Percentiles rank a stretch among this genome's conserved stretches.
Conservation (phyloP, 2,797 vertebrate species). For the Lophura swinhoii region DNA sequence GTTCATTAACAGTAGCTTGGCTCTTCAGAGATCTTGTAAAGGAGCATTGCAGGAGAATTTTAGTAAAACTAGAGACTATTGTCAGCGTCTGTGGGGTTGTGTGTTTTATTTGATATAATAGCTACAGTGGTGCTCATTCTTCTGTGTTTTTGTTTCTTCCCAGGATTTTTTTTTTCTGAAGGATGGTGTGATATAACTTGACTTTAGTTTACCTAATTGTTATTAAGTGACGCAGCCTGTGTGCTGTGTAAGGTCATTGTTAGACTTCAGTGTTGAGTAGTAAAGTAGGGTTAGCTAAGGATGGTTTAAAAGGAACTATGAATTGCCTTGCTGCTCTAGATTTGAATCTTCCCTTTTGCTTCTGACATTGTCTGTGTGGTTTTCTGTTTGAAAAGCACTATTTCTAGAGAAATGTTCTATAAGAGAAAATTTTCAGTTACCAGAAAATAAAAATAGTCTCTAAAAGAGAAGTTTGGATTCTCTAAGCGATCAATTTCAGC, state of each 20-base stretch:
- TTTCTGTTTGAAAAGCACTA: constrained; percentile 65
- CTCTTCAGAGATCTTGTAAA: neutral
- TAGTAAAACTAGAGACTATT: neutral
- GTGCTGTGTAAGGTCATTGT: neutral
- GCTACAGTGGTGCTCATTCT: accelerated
- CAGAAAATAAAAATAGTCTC: constrained; percentile 76
- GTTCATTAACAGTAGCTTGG: neutral
- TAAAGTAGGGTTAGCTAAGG: neutral
- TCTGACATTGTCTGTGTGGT: constrained; percentile 19
- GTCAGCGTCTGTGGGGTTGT: neutral
- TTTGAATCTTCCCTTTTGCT: constrained; percentile 39
- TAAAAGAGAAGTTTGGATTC: constrained; percentile 50
- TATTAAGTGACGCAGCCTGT: neutral
- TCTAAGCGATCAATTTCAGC: constrained; percentile 61
- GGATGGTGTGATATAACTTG: neutral
- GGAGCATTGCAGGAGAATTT: neutral
- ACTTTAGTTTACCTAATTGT: neutral
- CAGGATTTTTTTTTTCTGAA: neutral
- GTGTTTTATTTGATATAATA: neutral
- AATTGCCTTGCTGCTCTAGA: neutral
- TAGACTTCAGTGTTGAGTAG: neutral
- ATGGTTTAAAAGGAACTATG: neutral
- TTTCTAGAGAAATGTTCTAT: constrained; percentile 56
- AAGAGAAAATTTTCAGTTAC: constrained; percentile 53
- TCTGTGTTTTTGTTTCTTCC: neutral